Base-by-base conservation (phyloP, 2,888 invertebrate genomes). In the Reticulitermes lucifugus region DNA sequence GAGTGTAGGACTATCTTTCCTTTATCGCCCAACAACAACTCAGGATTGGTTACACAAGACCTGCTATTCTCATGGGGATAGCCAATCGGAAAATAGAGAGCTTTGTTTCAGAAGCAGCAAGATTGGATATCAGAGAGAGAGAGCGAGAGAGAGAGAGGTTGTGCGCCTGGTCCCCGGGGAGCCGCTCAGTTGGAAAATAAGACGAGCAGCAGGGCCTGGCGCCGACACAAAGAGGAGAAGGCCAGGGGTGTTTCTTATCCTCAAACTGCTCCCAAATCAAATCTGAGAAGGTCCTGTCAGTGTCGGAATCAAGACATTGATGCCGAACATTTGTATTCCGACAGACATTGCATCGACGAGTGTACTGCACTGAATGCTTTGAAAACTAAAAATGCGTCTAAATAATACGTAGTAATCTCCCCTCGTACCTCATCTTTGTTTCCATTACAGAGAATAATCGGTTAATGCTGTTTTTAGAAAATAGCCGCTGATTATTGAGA, bases 111-210 rank as follows among this genome's bases (percentile, higher is more conserved):
- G 73, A 73, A 73, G 41, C 73, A 35, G 71, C 83, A 51, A 73
- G 73, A 73, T 71, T 83, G 73, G 73, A 73, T 71, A 73, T 73
- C 29, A 77, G 21, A 77, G 12, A 83, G n/a, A 83, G 71, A 35
- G 35, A 35, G 35, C 10, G 46, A 83, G 75, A n/a, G 83, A 25
- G 71, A 46, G 41, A 82, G 46, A 18, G 51, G 22, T 18, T 71
- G 22, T 51, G 35, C 43, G 55, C 55, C 35, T 14, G 43, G 43
- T 84, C 86, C 85, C 85, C 35, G 59, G 86, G 85, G 85, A 84
- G 22, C 43, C 85, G 82, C 82, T 85, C 84, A 79, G 60, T 85
- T 81, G 86, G 86, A 86, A 86, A 86, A 86, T 86, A 85, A 86
- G 77, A 79, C 70, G 21, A 71, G 71, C 71, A 14, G 7, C 46